phyloP scores from a whole-genome alignment of 1,140 invertebrate genomes.

The Protaetia brevitarsis region DNA sequence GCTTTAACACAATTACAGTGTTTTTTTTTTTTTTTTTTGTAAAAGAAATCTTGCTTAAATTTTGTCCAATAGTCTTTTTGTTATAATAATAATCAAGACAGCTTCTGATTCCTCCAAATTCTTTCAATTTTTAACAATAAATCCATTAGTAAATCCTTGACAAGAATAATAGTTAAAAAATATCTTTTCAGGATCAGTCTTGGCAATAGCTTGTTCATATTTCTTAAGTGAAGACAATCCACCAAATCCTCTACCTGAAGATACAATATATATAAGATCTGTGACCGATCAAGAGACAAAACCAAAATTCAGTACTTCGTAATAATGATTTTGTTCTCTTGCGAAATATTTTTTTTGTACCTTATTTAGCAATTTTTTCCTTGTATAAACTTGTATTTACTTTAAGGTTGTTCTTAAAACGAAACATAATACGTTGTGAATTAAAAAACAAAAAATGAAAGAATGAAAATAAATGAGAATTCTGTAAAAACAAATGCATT shows the following conservation, averaged over 20 bases:
- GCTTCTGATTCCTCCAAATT: too few species aligned
- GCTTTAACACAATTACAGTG: too few species aligned
- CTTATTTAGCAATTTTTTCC: background rate
- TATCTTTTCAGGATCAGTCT: slow-evolving; percentile 57
- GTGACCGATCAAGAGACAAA: slow-evolving; percentile 97
- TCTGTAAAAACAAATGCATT: background rate
- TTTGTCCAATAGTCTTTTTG: too few species aligned
- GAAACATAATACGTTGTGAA: too few species aligned
- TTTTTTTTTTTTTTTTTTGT: too few species aligned
- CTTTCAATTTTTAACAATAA: too few species aligned
- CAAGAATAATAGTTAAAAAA: background rate
- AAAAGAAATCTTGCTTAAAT: too few species aligned
- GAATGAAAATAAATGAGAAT: background rate
- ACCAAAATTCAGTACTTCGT: slow-evolving; percentile 72
- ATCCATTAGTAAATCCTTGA: too few species aligned
- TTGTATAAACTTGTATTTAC: slow-evolving; percentile 3
- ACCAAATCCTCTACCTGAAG: slow-evolving; percentile 73
- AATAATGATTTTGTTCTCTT: background rate
- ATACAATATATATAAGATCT: slow-evolving; percentile 89
- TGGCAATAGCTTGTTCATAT: slow-evolving; percentile 95
- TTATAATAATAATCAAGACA: background rate
- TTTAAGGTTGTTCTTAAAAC: background rate
- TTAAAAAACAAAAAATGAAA: background rate
- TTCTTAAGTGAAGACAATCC: slow-evolving; percentile 79
- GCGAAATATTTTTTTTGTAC: background rate